Base-by-base conservation (phyloP, 2,888 invertebrate genomes). In the Phlogophora meticulosa region DNA sequence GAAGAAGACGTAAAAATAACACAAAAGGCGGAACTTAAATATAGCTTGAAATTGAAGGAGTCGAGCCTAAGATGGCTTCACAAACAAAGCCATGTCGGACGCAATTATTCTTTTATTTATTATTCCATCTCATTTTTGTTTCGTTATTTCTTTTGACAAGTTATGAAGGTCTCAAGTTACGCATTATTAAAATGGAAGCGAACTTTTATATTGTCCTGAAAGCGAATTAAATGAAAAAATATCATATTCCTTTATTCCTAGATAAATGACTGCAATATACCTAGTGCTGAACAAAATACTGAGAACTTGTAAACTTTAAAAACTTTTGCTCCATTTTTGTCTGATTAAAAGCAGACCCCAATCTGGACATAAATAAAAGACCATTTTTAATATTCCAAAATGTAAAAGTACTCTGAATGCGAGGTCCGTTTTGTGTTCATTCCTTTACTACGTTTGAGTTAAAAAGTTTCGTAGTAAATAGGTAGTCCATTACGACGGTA, bases 91-190 rank as follows among this genome's bases (percentile, higher is more conserved):
- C 80, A 84, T 80, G 86, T 87, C 86, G 78, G 75, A 82, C 81
- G 82, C 85, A 90, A 90, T 89, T 88, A 90, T 89, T 86, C 76
- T 76, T 85, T 88, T 84, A 88, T 88, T 88, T 88, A 86, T 88
- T 88, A 88, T 88, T 87, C 83, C 81, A 80, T 87, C 75, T 72
- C 67, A 78, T 80, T 82, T 85, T 84, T 85, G 80, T 85, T 86
- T 85, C 78, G 72, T 83, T 85, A 78, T 85, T 87, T 86, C 80
- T 83, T 87, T 85, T 85, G 63, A 83, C 80, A 81, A 85, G 78
- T 80, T 78, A 72, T 72, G 68, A 77, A 78, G 80, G 83, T 77
- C 77, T 82, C 67, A 60, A 81, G 82, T 80, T 84, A 84, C 85
- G 81, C 81, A 85, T 87, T 89, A 85, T 85, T 89, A 84, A 83